phyloP scores from a whole-genome alignment of 2,113 vertebrate genomes.

The Fregetta grallaria region DNA sequence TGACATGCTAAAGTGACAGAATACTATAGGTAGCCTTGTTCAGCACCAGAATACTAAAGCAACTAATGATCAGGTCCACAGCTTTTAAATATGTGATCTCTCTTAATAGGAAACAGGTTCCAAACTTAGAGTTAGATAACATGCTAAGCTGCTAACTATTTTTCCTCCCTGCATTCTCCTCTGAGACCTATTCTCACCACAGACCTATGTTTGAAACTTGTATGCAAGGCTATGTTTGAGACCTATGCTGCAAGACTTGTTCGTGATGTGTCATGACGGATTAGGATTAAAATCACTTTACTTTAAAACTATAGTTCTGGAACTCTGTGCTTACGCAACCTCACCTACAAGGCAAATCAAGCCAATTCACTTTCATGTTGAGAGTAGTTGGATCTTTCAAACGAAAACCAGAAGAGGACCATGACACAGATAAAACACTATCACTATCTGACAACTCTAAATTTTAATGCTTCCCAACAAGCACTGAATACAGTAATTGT shows the following conservation, averaged over 20 bases:
- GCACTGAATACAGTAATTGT: not conserved
- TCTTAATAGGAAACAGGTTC: not conserved
- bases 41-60: not conserved
- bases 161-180: not conserved
- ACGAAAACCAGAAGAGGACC: not conserved
- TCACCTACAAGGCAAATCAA: not conserved
- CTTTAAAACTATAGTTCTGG: not conserved
- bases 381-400: not conserved
- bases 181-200: not conserved
- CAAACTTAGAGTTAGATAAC: not conserved
- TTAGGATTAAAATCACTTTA: not conserved
- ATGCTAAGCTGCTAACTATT: not conserved
- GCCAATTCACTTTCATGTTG: not conserved
- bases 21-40: not conserved
- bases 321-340: not conserved
- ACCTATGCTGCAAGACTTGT: not conserved
- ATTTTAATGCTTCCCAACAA: not conserved
- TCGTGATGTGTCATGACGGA: not conserved
- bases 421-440: not conserved
- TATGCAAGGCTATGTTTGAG: not conserved
- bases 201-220: not conserved
- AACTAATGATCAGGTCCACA: not conserved
- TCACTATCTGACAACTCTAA: not conserved
- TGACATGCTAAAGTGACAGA: not conserved
- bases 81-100: not conserved